These are phyloP conservation scores for Apotomis capreana DNA, from an alignment of 2,888 invertebrate genomes.

Conservation along the genomic window DNA sequence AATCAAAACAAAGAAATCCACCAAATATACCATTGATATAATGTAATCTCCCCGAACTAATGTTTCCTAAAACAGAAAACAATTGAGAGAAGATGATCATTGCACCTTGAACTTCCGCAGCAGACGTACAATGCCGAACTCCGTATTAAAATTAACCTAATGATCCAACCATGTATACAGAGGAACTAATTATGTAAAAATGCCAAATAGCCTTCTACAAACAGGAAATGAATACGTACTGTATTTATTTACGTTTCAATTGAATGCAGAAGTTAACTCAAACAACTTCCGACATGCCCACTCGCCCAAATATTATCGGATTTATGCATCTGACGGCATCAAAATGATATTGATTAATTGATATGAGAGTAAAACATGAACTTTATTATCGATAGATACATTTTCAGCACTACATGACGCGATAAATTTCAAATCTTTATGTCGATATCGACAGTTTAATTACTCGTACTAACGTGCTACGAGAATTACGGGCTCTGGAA, in stretches of 20 bases:
- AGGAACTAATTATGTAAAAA: constrained; percentile 40
- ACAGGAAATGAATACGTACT: constrained; percentile 37
- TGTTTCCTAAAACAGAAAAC: not conserved
- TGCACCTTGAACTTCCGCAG: constrained; percentile 32
- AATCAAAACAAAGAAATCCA: too few relatives aligned
- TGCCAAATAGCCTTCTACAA: constrained; percentile 25
- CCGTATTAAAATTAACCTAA: constrained; percentile 29
- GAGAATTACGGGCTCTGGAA: too few relatives aligned
- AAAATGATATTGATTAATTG: constrained; percentile 10
- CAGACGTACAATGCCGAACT: constrained; percentile 32
- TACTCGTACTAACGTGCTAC: too few relatives aligned
- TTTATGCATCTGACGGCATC: constrained; percentile 8
- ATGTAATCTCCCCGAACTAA: not conserved
- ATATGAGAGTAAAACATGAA: too few relatives aligned
- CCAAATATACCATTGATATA: too few relatives aligned
- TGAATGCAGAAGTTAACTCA: constrained; percentile 20
- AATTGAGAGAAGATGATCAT: constrained; percentile 10
- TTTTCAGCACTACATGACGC: too few relatives aligned
- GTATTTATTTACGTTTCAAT: constrained; percentile 30
- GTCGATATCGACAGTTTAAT: too few relatives aligned
- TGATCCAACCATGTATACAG: constrained; percentile 28
- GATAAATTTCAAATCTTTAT: too few relatives aligned
- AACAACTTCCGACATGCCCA: constrained; percentile 37
- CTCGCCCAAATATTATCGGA: constrained; percentile 17
- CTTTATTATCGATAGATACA: too few relatives aligned